Evolutionary conservation across 1,140 invertebrate genomes (phyloP).

Genomic region (Geopemphigus sp.): DNA sequence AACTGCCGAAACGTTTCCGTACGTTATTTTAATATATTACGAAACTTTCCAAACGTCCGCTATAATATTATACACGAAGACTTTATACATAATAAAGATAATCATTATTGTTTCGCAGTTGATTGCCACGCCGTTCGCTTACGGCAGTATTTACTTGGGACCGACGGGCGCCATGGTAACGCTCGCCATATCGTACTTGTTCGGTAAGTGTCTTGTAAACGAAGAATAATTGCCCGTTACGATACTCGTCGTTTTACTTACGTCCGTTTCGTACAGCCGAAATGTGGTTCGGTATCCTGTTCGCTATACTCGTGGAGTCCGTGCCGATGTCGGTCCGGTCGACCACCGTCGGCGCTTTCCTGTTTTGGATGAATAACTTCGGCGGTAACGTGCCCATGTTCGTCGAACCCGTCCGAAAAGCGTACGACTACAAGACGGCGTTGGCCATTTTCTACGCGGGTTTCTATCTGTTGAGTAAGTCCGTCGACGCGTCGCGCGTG

Average conservation of each 20-base stretch:
- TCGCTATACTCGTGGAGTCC: slow-evolving; percentile 83
- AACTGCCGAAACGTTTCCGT: no score
- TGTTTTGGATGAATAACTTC: slow-evolving; percentile 89
- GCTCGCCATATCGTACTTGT: slow-evolving; percentile 79
- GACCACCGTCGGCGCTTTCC: slow-evolving; percentile 78
- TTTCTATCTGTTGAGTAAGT: slow-evolving; percentile 79
- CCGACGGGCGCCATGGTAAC: slow-evolving; percentile 83
- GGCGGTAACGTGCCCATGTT: slow-evolving; percentile 88
- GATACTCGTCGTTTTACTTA: no score
- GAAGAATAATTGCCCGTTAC: no score
- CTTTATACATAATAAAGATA: no score
- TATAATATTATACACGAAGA: no score
- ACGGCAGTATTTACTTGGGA: slow-evolving; percentile 80
- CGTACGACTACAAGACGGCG: slow-evolving; percentile 76
- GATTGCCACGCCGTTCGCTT: slow-evolving; percentile 82
- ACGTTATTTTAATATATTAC: no score
- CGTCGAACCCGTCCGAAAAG: slow-evolving; percentile 77
- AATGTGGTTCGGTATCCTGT: slow-evolving; percentile 91
- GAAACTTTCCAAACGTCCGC: no score
- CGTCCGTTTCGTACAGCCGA: slow-evolving; percentile 65
- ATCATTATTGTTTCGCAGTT: slow-evolving; percentile 61
- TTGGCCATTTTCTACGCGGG: slow-evolving; percentile 85
- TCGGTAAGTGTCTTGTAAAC: slow-evolving; percentile 61
- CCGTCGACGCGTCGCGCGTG: neutral
- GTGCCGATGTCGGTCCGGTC: slow-evolving; percentile 76